Percentiles rank a stretch among this genome's conserved stretches.
These are phyloP conservation scores for Adrianichthys oophorus DNA, from an alignment of 2,797 vertebrate genomes.

Conservation along the genomic window DNA sequence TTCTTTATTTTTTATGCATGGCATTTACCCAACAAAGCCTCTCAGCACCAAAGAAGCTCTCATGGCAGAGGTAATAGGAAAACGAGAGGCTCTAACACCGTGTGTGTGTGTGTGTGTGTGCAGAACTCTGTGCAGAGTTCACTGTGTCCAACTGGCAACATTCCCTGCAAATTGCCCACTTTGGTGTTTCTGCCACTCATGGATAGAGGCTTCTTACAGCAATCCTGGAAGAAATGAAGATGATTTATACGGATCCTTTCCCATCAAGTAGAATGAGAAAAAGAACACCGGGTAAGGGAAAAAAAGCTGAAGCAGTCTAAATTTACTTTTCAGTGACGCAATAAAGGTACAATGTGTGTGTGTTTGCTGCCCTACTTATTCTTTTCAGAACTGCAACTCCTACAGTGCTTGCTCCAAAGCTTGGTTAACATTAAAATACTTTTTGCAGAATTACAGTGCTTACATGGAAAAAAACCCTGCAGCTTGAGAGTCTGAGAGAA, in stretches of 20 bases:
- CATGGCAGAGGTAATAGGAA: conserved; percentile 24
- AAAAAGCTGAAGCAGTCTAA: conserved; percentile 37
- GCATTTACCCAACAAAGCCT: conserved; percentile 11
- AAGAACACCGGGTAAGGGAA: conserved; percentile 13
- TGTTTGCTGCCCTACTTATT: conserved; percentile 54
- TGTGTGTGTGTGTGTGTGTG: background rate
- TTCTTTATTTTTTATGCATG: background rate
- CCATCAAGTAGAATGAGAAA: conserved; percentile 19
- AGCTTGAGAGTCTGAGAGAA: background rate
- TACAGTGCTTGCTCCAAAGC: conserved; percentile 50
- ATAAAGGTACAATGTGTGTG: conserved; percentile 45
- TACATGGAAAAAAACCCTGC: background rate
- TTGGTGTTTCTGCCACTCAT: conserved; percentile 28
- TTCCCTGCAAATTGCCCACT: conserved; percentile 28
- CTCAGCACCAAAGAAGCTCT: conserved; percentile 20
- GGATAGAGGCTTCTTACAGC: conserved; percentile 18
- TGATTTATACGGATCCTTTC: conserved; percentile 25
- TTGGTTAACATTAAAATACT: conserved; percentile 43
- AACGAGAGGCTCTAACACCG: background rate
- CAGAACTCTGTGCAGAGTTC: conserved; percentile 24
- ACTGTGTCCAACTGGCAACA: conserved; percentile 40
- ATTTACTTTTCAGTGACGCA: conserved; percentile 53
- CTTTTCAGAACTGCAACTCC: conserved; percentile 55
- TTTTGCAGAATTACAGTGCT: conserved; percentile 7
- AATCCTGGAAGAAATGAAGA: conserved; percentile 27